phyloP scores from a whole-genome alignment of 2,113 vertebrate species.

The Vidua chalybeata region DNA sequence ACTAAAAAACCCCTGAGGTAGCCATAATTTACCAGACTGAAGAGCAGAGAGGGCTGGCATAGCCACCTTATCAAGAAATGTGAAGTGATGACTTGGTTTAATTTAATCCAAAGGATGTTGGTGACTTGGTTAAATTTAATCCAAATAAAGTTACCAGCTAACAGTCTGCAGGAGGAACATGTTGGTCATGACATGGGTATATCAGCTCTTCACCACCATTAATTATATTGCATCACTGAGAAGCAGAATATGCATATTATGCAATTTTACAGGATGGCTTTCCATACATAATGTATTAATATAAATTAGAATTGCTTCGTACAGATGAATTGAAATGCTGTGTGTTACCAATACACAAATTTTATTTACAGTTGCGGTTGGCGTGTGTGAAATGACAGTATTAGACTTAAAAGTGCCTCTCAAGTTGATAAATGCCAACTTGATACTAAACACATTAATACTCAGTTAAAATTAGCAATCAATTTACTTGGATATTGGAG shows the following conservation, averaged over 20 bases:
- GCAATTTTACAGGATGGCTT: constrained; percentile 14
- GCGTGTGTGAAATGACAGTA: neutral
- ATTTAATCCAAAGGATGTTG: neutral
- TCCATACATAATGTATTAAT: constrained; percentile 13
- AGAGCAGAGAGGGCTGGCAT: constrained; percentile 32
- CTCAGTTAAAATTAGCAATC: constrained; percentile 53
- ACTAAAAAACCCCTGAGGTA: constrained; percentile 44
- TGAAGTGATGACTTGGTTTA: neutral
- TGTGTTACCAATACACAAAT: constrained; percentile 7
- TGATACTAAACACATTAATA: constrained; percentile 5
- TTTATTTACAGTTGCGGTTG: constrained; percentile 34
- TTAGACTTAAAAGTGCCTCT: constrained; percentile 43
- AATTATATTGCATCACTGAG: neutral
- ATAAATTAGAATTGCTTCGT: neutral
- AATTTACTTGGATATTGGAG: constrained; percentile 63
- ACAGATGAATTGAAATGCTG: neutral
- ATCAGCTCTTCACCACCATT: neutral
- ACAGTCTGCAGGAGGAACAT: neutral
- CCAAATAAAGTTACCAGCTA: neutral
- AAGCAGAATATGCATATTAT: neutral
- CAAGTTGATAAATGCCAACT: constrained; percentile 29
- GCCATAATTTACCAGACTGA: constrained; percentile 8
- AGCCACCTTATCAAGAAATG: constrained; percentile 35
- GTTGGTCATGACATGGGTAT: neutral
- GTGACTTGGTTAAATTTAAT: neutral